Evolutionary conservation across 2,113 vertebrate species (phyloP).

Genomic region (Anguilla rostrata): DNA sequence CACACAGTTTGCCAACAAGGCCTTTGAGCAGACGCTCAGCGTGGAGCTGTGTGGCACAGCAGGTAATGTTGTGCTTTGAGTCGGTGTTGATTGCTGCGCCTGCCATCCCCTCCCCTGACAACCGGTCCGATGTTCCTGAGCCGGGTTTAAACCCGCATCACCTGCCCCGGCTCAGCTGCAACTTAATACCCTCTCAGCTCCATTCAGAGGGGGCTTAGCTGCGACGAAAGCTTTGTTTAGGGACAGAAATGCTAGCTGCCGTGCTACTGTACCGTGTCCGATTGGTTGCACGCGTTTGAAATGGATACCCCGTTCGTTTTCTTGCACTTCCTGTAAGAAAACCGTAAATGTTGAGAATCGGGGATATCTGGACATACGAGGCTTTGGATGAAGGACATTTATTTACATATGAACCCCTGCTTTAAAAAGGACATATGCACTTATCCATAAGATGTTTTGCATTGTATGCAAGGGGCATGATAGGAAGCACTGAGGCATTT

Average conservation of each 20-base stretch:
- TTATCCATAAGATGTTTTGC: too few relatives aligned
- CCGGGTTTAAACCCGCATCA: neutral
- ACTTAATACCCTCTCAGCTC: neutral
- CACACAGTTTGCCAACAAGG: slow-evolving; percentile 72
- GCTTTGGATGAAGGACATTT: too few relatives aligned
- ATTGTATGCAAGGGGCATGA: too few relatives aligned
- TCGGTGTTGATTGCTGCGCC: slow-evolving; percentile 12
- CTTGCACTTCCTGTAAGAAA: too few relatives aligned
- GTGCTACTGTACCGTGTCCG: neutral
- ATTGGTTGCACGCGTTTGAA: neutral
- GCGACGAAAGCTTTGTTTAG: neutral
- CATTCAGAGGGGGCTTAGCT: neutral
- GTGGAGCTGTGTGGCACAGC: slow-evolving; percentile 96
- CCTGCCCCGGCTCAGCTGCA: too few relatives aligned
- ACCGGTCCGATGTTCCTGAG: neutral
- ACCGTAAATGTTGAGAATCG: too few relatives aligned
- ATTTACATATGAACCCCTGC: too few relatives aligned
- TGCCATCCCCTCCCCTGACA: neutral
- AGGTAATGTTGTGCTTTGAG: slow-evolving; percentile 71
- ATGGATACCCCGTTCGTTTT: neutral
- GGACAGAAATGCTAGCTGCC: neutral
- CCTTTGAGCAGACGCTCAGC: slow-evolving; percentile 83
- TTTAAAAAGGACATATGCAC: too few relatives aligned
- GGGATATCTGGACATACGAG: too few relatives aligned
- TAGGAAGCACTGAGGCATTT: too few relatives aligned